Conservation (phyloP, 1,140 invertebrate genomes). For the Brachionus angularis region DNA sequence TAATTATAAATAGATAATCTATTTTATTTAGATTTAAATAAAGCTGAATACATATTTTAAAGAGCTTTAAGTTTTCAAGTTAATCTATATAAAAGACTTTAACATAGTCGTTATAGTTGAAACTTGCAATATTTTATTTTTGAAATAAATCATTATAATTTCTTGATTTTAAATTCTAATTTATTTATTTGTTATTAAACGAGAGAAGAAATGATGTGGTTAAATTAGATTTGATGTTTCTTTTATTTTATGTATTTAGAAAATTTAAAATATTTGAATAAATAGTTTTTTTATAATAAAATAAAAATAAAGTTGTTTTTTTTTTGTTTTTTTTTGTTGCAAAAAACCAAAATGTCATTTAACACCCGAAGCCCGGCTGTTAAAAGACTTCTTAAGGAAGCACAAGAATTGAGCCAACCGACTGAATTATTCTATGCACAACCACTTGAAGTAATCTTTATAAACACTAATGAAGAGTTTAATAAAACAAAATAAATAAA, state of each 20-base stretch:
- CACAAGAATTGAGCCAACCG: conserved; percentile 74
- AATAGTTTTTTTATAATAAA: background rate
- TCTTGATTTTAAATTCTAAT: no score
- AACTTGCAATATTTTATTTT: no score
- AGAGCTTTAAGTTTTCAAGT: no score
- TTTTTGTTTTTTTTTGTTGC: background rate
- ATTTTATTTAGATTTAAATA: no score
- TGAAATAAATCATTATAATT: conserved; percentile 30
- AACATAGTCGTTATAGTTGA: conserved; percentile 5
- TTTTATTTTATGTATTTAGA: background rate
- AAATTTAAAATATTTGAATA: background rate
- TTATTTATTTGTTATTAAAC: no score
- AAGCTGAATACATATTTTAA: no score
- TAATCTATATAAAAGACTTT: background rate
- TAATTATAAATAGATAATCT: no score
- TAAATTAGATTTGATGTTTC: conserved; percentile 22
- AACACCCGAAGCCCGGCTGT: conserved; percentile 63
- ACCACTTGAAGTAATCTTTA: conserved; percentile 72
- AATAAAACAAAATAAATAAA: background rate
- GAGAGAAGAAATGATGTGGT: conserved; percentile 40
- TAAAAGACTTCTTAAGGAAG: conserved; percentile 86
- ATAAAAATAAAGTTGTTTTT: background rate
- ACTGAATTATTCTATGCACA: conserved; percentile 85
- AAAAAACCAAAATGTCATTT: conserved; percentile 26
- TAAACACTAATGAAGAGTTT: conserved; percentile 53